Conservation (phyloP, 1,140 invertebrate genomes). For the Lysiphlebus fabarum region DNA sequence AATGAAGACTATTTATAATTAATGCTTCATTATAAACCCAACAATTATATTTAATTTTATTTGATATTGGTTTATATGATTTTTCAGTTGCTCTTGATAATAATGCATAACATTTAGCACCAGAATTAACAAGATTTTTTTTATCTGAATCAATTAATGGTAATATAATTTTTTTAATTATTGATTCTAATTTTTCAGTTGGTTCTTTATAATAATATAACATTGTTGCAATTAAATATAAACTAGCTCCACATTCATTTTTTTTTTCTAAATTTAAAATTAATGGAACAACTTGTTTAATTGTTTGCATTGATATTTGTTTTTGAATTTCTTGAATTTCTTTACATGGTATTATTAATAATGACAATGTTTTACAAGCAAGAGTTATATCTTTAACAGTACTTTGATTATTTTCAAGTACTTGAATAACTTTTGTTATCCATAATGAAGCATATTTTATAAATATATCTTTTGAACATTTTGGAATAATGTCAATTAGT, state of each 20-base stretch:
- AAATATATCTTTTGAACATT: constrained; percentile 34
- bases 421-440: constrained; percentile 39
- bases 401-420: constrained; percentile 37
- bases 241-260: constrained; percentile 29
- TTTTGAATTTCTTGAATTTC: constrained; percentile 42
- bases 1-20: constrained; percentile 42
- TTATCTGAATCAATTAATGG: constrained; percentile 36
- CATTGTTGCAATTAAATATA: constrained; percentile 39
- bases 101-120: constrained; percentile 41
- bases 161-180: constrained; percentile 38
- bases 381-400: constrained; percentile 27
- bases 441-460: constrained; percentile 38
- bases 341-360: constrained; percentile 32
- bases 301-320: constrained; percentile 42
- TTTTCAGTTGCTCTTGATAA: constrained; percentile 37
- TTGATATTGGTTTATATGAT: constrained; percentile 37
- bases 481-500: constrained; percentile 28
- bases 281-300: constrained; percentile 40
- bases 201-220: constrained; percentile 42
- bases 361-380: constrained; percentile 35
- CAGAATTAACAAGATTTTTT: constrained; percentile 33
- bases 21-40: constrained; percentile 39
- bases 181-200: constrained; percentile 33
- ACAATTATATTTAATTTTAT: constrained; percentile 31
- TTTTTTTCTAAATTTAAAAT: constrained; percentile 29